Evolutionary conservation across 2,797 vertebrate genomes (phyloP), one percentile per base, ranked within the genome.

Genomic region (Danio choprae): DNA sequence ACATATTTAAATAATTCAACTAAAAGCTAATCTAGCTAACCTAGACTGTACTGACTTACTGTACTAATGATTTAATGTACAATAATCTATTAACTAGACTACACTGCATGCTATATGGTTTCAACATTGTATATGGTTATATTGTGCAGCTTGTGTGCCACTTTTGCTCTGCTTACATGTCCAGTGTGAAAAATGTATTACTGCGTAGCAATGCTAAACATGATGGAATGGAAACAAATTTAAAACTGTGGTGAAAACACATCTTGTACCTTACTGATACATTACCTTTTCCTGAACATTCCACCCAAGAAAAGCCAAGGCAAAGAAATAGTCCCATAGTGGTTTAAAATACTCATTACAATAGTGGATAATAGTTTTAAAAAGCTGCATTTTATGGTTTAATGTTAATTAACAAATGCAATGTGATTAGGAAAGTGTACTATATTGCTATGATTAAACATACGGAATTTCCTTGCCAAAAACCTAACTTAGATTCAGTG

Each of bases 261-360:
- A 80, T 63, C 67, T 70, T 44, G 36, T 6, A 84, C 38, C 69
- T n/a, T 77, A 15, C 72, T 62, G 81, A 80, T 83, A 91, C 93
- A 88, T 84, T 98, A 99, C 96, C 97, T 98, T 99, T 99, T 95
- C 96, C 97, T 99, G 94, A 76, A 86, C 89, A 88, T 90, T 92
- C 94, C 93, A 92, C 88, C 89, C 82, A 88, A 89, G 89, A 84
- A 89, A 86, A 85, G 90, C 87, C 92, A 90, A 88, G 79, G 88
- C 77, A 94, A 86, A 93, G 88, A 95, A 85, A 93, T 90, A 92
- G 87, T 90, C 22, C 71, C 80, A 90, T 72, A 90, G 82, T 43
- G 46, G 70, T 78, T 83, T 53, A 82, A 63, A 80, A 81, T 7
- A 59, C 29, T 58, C 53, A 59, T 16, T 60, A 74, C 3, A 63